These are phyloP conservation scores for Drosophila subsilvestris DNA, from an alignment of 2,888 invertebrate species.

Conservation along the genomic window DNA sequence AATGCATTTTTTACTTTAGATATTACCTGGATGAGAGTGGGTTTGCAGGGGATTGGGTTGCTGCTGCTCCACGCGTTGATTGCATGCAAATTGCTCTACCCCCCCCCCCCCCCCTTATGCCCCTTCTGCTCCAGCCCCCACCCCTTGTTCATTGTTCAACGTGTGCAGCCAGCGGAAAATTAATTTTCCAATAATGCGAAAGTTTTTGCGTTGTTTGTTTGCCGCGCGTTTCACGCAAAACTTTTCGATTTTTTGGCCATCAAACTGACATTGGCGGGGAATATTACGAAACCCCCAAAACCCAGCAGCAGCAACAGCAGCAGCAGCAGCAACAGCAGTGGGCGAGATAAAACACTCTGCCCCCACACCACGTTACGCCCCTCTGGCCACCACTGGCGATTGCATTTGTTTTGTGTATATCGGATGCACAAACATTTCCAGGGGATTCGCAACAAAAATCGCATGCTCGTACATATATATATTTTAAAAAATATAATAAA, in stretches of 20 bases:
- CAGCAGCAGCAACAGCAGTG: constrained; percentile 31
- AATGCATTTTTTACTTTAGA: constrained; percentile 61
- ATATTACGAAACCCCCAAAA: constrained; percentile 72
- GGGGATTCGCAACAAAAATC: constrained; percentile 29
- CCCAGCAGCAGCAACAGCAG: constrained; percentile 37
- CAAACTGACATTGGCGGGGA: constrained; percentile 78
- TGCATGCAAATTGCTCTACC: constrained; percentile 54
- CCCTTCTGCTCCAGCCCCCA: background rate
- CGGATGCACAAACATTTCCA: constrained; percentile 58
- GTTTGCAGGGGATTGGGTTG: background rate
- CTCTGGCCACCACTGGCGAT: constrained; percentile 16
- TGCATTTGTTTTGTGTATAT: constrained; percentile 69
- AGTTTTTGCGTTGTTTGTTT: constrained; percentile 35
- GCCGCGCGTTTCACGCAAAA: constrained; percentile 40
- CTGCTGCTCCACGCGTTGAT: constrained; percentile 44
- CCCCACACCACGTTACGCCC: background rate
- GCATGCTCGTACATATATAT: constrained; percentile 11
- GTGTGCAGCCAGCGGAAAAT: constrained; percentile 66
- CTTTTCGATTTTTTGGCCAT: constrained; percentile 66
- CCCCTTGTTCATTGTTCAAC: constrained; percentile 20
- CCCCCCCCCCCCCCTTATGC: background rate
- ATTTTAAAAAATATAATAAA: background rate
- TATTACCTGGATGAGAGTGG: constrained; percentile 57
- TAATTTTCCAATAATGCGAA: constrained; percentile 82
- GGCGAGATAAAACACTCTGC: constrained; percentile 58